Evolutionary conservation across 2,113 vertebrate species (phyloP).

Genomic region (Alosa alosa): DNA sequence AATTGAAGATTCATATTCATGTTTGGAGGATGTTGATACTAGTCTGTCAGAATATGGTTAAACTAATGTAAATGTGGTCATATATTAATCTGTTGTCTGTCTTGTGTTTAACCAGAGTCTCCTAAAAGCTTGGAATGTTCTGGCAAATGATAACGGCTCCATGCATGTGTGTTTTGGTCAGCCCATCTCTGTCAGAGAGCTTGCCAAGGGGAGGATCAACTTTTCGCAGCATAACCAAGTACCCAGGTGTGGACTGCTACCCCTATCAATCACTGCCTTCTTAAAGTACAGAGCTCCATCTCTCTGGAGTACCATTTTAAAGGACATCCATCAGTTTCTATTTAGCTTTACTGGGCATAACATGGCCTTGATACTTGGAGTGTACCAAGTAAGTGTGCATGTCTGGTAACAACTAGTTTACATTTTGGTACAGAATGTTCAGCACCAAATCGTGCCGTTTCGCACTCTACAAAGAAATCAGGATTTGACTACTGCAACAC

Average conservation of each 20-base stretch:
- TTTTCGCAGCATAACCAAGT: constrained; percentile 80
- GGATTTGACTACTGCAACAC: too few relatives aligned
- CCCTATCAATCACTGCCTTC: not conserved
- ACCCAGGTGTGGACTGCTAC: constrained; percentile 75
- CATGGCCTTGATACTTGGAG: too few relatives aligned
- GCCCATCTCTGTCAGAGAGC: constrained; percentile 82
- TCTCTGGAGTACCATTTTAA: too few relatives aligned
- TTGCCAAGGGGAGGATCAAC: constrained; percentile 81
- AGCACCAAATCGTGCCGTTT: too few relatives aligned
- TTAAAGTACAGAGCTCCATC: not conserved
- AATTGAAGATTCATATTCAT: too few relatives aligned
- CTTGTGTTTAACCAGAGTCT: constrained; percentile 72
- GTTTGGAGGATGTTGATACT: not conserved
- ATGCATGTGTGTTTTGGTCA: constrained; percentile 86
- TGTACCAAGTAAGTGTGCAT: too few relatives aligned
- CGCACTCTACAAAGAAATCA: too few relatives aligned
- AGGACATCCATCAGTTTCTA: too few relatives aligned
- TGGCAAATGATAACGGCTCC: constrained; percentile 85
- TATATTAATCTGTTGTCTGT: not conserved
- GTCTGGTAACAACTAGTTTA: too few relatives aligned
- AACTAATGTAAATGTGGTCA: not conserved
- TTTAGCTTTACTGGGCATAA: too few relatives aligned
- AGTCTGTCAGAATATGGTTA: not conserved
- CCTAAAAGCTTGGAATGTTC: constrained; percentile 85
- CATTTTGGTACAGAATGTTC: too few relatives aligned